Evolutionary conservation across 1,140 invertebrate species (phyloP), one percentile per base, ranked within the genome.

Genomic region (Phenacoccus solenopsis): DNA sequence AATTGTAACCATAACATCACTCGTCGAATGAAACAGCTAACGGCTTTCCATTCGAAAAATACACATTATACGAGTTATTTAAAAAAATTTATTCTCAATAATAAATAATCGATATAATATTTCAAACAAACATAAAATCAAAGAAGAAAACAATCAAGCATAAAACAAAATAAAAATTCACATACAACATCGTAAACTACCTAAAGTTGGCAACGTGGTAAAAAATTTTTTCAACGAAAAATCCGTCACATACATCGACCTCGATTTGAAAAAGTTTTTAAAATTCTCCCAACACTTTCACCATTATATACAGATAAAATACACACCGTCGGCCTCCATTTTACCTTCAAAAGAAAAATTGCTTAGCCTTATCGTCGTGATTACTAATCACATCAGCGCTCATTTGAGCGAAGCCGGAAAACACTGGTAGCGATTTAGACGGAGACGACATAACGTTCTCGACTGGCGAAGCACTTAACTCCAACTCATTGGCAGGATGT

Each of bases 341-440:
- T n/a, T n/a, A n/a, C n/a, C n/a, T n/a, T n/a, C 38, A 49, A n/a
- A 49, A 64, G 22, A 64, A 64, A 64, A 64, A 64, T 16, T 64
- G 59, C 16, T 64, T 64, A 22, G 59, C 59, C 10, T 64, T 64
- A 10, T 64, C 59, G 12, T 64, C 59, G 22, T 10, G 22, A 64
- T 25, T 64, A 24, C 59, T 9, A 9, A 64, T 27, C 20, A 24
- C 10, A 64, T 64, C 59, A 2, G 59, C 2, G 25, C 9, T 16
- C 59, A 64, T 5, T 16, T 64, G 59, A 68, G 74, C 30, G 73
- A 72, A 70, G 35, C 73, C 75, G 35, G 72, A 74, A 69, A 76
- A 72, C 69, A 73, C 67, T 76, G 73, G 74, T 75, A 73, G 74
- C 32, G 71, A 70, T 49, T 49, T 49, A 4, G 38, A 49, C 5